phyloP scores from a whole-genome alignment of 2,113 vertebrate genomes.

The Orycteropus afer region DNA sequence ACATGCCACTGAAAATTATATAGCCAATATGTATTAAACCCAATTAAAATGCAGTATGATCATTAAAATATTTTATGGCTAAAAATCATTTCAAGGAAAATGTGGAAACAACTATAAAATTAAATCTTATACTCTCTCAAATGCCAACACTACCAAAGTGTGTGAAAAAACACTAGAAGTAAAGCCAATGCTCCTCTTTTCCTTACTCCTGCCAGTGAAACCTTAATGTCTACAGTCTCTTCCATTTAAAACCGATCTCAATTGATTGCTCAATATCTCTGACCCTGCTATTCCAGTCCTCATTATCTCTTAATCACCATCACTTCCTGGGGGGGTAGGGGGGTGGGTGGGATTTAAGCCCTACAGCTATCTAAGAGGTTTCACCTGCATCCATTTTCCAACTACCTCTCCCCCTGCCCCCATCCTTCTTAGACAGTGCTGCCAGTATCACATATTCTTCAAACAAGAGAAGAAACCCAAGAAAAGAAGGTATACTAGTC shows the following conservation, averaged over 20 bases:
- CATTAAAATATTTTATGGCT: neutral
- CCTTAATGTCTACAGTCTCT: neutral
- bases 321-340: neutral
- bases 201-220: neutral
- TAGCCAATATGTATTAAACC: neutral
- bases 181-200: neutral
- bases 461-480: neutral
- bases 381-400: neutral
- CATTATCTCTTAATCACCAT: neutral
- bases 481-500: neutral
- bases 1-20: neutral
- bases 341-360: neutral
- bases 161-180: neutral
- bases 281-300: neutral
- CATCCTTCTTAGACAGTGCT: neutral
- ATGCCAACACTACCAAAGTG: neutral
- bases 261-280: neutral
- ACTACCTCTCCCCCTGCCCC: neutral
- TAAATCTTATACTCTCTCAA: neutral
- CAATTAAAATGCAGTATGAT: neutral
- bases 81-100: slow-evolving; percentile 41
- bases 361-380: neutral
- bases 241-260: neutral
- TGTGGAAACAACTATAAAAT: neutral
- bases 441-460: neutral